Percentiles rank a stretch among this genome's conserved stretches.
Evolutionary conservation across 1,140 invertebrate genomes (phyloP).

Genomic region (Luehdorfia chinensis): DNA sequence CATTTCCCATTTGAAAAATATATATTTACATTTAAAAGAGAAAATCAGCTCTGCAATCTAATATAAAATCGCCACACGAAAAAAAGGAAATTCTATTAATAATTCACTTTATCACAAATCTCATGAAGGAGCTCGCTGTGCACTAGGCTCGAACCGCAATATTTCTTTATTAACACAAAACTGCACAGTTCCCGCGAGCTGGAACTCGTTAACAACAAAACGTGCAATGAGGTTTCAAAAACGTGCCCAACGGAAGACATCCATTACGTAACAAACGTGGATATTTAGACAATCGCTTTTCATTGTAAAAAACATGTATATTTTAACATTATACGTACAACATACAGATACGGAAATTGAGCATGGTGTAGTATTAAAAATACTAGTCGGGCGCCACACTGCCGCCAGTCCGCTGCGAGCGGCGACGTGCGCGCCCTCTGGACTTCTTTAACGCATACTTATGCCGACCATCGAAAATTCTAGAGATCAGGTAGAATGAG

Average conservation of each 20-base stretch:
- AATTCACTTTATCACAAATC: conserved; percentile 69
- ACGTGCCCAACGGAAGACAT: conserved; percentile 75
- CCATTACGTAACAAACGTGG: conserved; percentile 67
- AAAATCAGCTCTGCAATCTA: conserved; percentile 71
- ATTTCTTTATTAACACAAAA: conserved; percentile 32
- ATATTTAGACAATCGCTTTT: conserved; percentile 45
- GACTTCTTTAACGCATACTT: conserved; percentile 32
- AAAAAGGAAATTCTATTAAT: conserved; percentile 47
- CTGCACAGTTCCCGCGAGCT: conserved; percentile 30
- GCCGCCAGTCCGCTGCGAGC: conserved; percentile 6
- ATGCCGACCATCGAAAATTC: no score
- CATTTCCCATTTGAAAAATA: conserved; percentile 65
- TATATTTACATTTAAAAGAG: conserved; percentile 71
- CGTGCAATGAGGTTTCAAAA: conserved; percentile 65
- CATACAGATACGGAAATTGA: conserved; percentile 72
- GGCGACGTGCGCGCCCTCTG: conserved; percentile 14
- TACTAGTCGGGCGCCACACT: conserved; percentile 39
- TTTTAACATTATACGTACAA: conserved; percentile 70
- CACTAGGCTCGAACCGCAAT: conserved; percentile 59
- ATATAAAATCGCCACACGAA: conserved; percentile 61
- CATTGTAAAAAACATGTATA: conserved; percentile 55
- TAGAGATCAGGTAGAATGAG: no score
- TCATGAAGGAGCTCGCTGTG: conserved; percentile 65
- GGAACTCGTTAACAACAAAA: conserved; percentile 52
- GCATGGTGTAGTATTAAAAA: conserved; percentile 65